These are phyloP conservation scores for Alligator sinensis DNA, from an alignment of 2,113 vertebrate species.

Conservation along the genomic window DNA sequence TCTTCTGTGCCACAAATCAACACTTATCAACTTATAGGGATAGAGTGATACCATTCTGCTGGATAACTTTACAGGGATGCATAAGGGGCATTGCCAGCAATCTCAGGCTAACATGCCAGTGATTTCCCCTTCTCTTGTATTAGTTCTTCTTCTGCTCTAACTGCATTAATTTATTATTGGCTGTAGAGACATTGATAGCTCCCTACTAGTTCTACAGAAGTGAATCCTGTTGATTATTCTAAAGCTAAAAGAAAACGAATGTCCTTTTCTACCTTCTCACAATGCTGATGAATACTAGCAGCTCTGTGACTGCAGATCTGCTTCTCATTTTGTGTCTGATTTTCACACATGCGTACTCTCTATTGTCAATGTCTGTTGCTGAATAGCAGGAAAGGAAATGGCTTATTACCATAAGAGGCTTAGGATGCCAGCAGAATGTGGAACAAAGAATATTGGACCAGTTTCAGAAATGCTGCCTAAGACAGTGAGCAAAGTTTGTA, in stretches of 20 bases:
- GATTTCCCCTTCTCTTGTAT: slow-evolving; percentile 27
- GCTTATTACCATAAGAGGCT: not conserved
- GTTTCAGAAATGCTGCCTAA: not conserved
- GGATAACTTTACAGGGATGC: slow-evolving; percentile 58
- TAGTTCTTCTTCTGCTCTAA: slow-evolving; percentile 28
- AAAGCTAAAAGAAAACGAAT: slow-evolving; percentile 16
- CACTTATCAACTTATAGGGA: slow-evolving; percentile 77
- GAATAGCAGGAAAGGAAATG: not conserved
- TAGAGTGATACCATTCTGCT: slow-evolving; percentile 80
- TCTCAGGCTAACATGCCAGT: slow-evolving; percentile 21
- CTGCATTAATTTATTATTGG: not conserved
- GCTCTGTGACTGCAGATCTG: not conserved
- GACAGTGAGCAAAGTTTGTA: not conserved
- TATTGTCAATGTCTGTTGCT: not conserved
- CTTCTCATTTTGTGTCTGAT: not conserved
- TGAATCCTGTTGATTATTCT: slow-evolving; percentile 2
- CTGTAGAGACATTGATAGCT: not conserved
- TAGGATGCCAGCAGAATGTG: not conserved
- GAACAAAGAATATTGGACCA: slow-evolving; percentile 13
- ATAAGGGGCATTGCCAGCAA: slow-evolving; percentile 49
- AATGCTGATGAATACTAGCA: not conserved
- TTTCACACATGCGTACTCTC: not conserved
- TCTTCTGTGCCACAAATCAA: slow-evolving; percentile 82
- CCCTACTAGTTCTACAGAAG: not conserved
- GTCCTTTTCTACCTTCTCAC: not conserved